These are phyloP conservation scores for Sebastes matsubarae DNA, from an alignment of 2,797 vertebrate species.

Conservation along the genomic window DNA sequence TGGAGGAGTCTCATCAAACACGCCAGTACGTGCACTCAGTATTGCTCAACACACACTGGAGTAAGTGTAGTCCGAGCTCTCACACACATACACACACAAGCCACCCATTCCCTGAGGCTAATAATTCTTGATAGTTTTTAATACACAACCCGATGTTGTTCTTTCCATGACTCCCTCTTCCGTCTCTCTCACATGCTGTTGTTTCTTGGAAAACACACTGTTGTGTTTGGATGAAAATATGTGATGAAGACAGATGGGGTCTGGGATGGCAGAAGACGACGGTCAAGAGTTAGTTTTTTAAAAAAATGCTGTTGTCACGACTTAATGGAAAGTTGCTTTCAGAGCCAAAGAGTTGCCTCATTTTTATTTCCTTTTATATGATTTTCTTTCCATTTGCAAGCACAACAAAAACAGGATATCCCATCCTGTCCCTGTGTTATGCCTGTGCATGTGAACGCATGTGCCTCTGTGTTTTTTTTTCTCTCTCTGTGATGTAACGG, in stretches of 20 bases:
- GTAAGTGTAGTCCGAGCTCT: background rate
- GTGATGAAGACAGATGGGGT: slow-evolving; percentile 52
- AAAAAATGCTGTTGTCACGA: background rate
- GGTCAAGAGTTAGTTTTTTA: slow-evolving; percentile 11
- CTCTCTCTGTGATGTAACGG: slow-evolving; percentile 65
- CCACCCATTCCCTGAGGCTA: slow-evolving; percentile 29
- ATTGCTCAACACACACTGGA: slow-evolving; percentile 18
- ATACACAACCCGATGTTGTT: slow-evolving; percentile 48
- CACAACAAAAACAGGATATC: slow-evolving; percentile 77
- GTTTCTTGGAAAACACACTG: slow-evolving; percentile 63
- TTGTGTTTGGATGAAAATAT: slow-evolving; percentile 60
- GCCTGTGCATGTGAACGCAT: slow-evolving; percentile 38
- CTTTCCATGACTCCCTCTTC: slow-evolving; percentile 52
- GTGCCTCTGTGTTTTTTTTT: slow-evolving; percentile 33
- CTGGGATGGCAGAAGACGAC: slow-evolving; percentile 25
- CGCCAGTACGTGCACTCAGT: background rate
- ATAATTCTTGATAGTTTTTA: slow-evolving; percentile 44
- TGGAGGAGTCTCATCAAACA: slow-evolving; percentile 10
- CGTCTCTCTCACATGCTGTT: slow-evolving; percentile 53
- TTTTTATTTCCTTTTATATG: slow-evolving; percentile 17
- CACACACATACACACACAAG: slow-evolving; percentile 23
- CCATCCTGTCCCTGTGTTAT: slow-evolving; percentile 38
- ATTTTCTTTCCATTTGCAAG: slow-evolving; percentile 31
- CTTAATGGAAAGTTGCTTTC: slow-evolving; percentile 39
- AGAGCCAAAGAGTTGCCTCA: slow-evolving; percentile 27